Percentiles rank a stretch among this genome's conserved stretches.
Conservation (phyloP, 2,113 vertebrate genomes). For the Rhodinocichla rosea region DNA sequence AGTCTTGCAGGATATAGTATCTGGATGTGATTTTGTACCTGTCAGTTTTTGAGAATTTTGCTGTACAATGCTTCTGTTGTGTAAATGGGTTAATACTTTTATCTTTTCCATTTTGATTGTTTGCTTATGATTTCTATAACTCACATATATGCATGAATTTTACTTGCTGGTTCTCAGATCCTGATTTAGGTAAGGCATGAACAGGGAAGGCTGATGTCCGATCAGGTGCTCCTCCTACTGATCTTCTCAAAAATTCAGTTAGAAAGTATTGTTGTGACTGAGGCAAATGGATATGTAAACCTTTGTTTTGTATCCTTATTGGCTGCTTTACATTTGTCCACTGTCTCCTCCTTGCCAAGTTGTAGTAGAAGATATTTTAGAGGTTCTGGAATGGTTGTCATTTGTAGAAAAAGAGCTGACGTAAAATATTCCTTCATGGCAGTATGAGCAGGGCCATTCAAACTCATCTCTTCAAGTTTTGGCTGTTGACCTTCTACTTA, state of each 20-base stretch:
- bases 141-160: background rate
- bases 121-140: background rate
- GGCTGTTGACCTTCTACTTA: background rate
- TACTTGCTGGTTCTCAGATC: background rate
- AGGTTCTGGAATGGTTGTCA: background rate
- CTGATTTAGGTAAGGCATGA: background rate
- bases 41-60: background rate
- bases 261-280: background rate
- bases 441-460: background rate
- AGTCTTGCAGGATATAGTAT: background rate
- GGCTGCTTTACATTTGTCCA: background rate
- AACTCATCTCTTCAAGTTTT: background rate
- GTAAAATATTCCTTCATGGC: background rate
- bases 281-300: background rate
- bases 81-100: background rate
- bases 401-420: background rate
- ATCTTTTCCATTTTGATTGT: background rate
- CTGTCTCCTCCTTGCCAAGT: background rate
- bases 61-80: background rate
- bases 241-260: background rate
- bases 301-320: background rate
- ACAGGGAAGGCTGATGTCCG: background rate
- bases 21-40: background rate
- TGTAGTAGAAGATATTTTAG: background rate
- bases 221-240: background rate